A percentile compares a stretch with the other conserved stretches of the same genome.
Conservation (phyloP, 2,888 invertebrate species). For the Acronicta psi region DNA sequence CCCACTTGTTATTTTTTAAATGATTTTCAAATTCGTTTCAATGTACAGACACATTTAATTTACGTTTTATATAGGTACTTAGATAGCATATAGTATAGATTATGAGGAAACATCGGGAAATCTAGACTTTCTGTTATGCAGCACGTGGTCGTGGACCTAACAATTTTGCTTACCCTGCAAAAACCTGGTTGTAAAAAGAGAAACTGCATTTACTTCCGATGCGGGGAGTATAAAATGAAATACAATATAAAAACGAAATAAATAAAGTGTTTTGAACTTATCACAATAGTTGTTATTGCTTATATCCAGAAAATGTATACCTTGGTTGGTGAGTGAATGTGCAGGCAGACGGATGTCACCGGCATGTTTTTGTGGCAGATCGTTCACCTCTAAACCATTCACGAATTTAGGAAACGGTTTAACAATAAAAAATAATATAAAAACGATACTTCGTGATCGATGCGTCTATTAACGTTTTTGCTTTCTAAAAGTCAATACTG, state of each 20-base stretch:
- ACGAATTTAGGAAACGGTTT: constrained; percentile 65
- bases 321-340: constrained; percentile 15
- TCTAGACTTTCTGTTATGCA: no score
- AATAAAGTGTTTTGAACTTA: no score
- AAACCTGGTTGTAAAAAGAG: no score
- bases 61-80: no score
- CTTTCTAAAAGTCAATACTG: constrained; percentile 61
- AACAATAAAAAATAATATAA: constrained; percentile 58
- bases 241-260: neutral
- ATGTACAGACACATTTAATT: no score
- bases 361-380: constrained; percentile 61
- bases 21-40: no score
- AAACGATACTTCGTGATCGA: constrained; percentile 65
- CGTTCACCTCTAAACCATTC: constrained; percentile 66
- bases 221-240: neutral
- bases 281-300: constrained; percentile 1
- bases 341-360: constrained; percentile 42
- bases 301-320: constrained; percentile 12
- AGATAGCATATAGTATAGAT: no score
- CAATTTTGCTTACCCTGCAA: no score
- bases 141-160: no score
- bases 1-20: no score
- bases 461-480: constrained; percentile 62
- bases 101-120: no score
- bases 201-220: neutral